These are phyloP conservation scores for Pelochelys cantorii DNA, from an alignment of 2,797 vertebrate species.

Conservation along the genomic window DNA sequence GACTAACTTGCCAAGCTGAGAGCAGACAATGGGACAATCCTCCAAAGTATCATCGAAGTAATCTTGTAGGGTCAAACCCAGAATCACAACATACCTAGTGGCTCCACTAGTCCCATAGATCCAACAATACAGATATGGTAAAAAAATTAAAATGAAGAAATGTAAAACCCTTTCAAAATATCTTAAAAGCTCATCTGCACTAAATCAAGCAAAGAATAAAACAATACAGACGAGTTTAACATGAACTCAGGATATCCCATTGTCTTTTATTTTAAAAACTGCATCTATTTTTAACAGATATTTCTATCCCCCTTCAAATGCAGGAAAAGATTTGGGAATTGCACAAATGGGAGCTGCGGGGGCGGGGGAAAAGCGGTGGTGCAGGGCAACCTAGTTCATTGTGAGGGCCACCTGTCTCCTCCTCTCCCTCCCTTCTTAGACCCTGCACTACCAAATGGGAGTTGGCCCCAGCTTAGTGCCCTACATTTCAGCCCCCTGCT, in stretches of 20 bases:
- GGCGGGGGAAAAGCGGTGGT: too few relatives aligned
- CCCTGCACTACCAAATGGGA: too few relatives aligned
- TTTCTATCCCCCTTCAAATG: background rate
- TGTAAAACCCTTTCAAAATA: background rate
- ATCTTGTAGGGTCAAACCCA: fast-evolving
- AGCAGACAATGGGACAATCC: background rate
- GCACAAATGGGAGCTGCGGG: too few relatives aligned
- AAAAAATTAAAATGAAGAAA: background rate
- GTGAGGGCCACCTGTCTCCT: too few relatives aligned
- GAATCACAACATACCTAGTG: background rate
- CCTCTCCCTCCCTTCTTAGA: too few relatives aligned
- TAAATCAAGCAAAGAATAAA: background rate
- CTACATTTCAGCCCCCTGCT: too few relatives aligned
- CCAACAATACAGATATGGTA: background rate
- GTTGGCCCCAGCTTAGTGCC: too few relatives aligned
- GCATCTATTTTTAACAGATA: too few relatives aligned
- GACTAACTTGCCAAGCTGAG: background rate
- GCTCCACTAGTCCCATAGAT: background rate
- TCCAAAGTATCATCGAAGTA: background rate
- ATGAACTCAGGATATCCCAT: too few relatives aligned
- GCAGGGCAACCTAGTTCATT: too few relatives aligned
- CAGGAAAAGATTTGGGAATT: too few relatives aligned
- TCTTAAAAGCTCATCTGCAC: background rate
- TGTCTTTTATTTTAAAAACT: too few relatives aligned
- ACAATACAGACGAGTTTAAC: background rate